Percentiles rank a stretch among this genome's conserved stretches.
These are phyloP conservation scores for Portevinia maculata DNA, from an alignment of 2,888 invertebrate genomes.

Conservation along the genomic window DNA sequence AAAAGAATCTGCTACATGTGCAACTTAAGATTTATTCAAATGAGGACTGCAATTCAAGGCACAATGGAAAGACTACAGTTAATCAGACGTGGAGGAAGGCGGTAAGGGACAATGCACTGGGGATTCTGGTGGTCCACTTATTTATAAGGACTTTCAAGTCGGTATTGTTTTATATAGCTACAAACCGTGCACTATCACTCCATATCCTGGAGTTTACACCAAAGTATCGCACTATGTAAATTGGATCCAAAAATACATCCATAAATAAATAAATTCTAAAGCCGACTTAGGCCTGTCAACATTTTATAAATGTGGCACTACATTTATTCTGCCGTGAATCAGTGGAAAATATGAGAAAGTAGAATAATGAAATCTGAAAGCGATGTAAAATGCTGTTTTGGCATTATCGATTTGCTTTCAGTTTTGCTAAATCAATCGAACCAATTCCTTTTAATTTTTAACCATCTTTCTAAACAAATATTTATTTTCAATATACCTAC, in stretches of 20 bases:
- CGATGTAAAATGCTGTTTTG: too few relatives aligned
- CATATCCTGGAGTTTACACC: conserved; percentile 83
- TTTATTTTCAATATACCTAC: too few relatives aligned
- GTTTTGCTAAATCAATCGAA: too few relatives aligned
- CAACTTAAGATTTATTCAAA: conserved; percentile 80
- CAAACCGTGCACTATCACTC: conserved; percentile 82
- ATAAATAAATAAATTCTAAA: conserved; percentile 10
- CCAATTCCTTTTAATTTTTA: too few relatives aligned
- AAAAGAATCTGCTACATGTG: conserved; percentile 81
- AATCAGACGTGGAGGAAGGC: conserved; percentile 82
- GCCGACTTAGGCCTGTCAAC: too few relatives aligned
- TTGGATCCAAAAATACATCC: conserved; percentile 76
- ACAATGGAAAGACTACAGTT: conserved; percentile 77
- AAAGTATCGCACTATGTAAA: conserved; percentile 81
- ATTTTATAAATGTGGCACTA: too few relatives aligned
- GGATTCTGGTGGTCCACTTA: conserved; percentile 83
- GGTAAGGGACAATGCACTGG: conserved; percentile 83
- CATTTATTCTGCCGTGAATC: too few relatives aligned
- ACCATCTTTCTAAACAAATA: too few relatives aligned
- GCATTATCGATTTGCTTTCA: too few relatives aligned
- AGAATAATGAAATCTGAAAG: too few relatives aligned
- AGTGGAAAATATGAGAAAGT: too few relatives aligned
- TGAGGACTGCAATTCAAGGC: conserved; percentile 80
- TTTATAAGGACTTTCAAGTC: conserved; percentile 80
- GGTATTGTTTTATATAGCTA: conserved; percentile 83